A percentile compares a stretch with the other conserved stretches of the same genome.
These are phyloP conservation scores for Phyllostomus discolor DNA, from an alignment of 2,113 vertebrate species.

Conservation along the genomic window DNA sequence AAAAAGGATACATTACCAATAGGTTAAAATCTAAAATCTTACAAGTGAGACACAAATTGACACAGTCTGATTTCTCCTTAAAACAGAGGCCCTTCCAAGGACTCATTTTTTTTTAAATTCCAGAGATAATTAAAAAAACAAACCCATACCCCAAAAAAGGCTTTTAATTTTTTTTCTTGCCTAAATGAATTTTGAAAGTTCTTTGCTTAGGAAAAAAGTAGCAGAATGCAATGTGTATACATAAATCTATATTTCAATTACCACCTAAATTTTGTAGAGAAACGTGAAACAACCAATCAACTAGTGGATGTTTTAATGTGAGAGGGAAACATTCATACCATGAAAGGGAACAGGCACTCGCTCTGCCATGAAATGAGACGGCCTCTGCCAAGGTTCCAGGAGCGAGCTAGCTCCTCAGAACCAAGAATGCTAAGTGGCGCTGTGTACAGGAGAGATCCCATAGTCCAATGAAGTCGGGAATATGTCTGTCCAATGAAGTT, in stretches of 20 bases:
- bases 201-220: neutral
- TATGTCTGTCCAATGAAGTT: neutral
- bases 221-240: neutral
- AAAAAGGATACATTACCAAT: neutral
- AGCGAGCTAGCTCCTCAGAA: neutral
- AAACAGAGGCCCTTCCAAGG: neutral
- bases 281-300: neutral
- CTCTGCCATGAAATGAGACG: neutral
- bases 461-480: neutral
- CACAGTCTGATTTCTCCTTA: neutral
- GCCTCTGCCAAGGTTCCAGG: neutral
- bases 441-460: neutral
- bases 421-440: neutral
- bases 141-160: neutral
- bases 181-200: constrained; percentile 13
- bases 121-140: neutral
- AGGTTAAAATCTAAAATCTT: neutral
- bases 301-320: neutral
- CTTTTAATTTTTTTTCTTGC: constrained; percentile 1
- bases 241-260: neutral
- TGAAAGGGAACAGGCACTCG: neutral
- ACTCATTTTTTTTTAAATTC: neutral
- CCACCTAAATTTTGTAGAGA: neutral
- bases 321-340: neutral
- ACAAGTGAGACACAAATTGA: neutral